Conservation (phyloP, 2,888 invertebrate species). For the Drosophila demipolita region DNA sequence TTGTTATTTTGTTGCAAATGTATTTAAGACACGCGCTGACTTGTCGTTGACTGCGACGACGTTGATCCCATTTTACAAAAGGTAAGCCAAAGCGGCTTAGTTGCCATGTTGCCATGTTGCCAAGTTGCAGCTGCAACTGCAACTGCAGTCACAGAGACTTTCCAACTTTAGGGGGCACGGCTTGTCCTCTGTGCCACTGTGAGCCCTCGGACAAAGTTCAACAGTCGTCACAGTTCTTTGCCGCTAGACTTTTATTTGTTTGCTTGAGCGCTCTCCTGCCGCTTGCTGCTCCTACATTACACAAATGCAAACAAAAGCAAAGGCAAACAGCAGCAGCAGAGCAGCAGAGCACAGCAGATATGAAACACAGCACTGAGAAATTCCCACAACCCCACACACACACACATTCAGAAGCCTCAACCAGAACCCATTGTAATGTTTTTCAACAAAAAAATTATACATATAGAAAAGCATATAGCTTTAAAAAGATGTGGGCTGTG, state of each 20-base stretch:
- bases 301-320: conserved; percentile 54
- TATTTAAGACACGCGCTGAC: conserved; percentile 64
- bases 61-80: conserved; percentile 64
- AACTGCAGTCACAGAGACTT: conserved; percentile 6
- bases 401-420: conserved; percentile 4
- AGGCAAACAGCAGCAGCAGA: conserved; percentile 26
- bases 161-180: conserved; percentile 21
- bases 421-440: conserved; percentile 47
- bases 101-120: conserved; percentile 6
- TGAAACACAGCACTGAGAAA: conserved; percentile 44
- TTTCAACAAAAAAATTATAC: conserved; percentile 18
- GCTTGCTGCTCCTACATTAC: conserved; percentile 46
- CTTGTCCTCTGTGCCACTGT: conserved; percentile 4
- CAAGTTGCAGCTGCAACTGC: conserved; percentile 11
- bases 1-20: conserved; percentile 46
- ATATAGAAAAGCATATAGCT: conserved; percentile 12
- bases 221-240: conserved; percentile 68
- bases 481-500: conserved; percentile 21
- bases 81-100: conserved; percentile 75
- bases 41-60: conserved; percentile 56
- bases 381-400: conserved; percentile 45
- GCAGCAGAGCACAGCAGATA: conserved; percentile 36
- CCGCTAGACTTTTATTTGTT: conserved; percentile 63
- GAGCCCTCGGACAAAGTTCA: conserved; percentile 60
- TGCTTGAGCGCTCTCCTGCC: conserved; percentile 52